phyloP scores from a whole-genome alignment of 1,140 invertebrate species.

The Drosophila malerkotliana region DNA sequence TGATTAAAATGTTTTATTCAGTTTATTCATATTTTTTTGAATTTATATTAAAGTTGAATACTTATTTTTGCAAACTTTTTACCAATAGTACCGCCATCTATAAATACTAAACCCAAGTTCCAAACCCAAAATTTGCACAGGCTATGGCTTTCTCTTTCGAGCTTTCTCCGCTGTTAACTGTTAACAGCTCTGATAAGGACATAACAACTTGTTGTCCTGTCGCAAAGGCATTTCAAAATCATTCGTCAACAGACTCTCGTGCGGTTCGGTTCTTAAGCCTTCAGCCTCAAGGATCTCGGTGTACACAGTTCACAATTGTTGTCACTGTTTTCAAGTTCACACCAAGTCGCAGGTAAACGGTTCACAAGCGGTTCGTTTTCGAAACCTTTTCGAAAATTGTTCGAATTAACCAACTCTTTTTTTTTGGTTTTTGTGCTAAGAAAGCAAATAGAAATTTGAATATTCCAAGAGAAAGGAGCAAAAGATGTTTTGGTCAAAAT shows the following conservation, averaged over 20 bases:
- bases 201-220: conserved; percentile 63
- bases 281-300: conserved; percentile 39
- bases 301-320: conserved; percentile 28
- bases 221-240: conserved; percentile 40
- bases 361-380: conserved; percentile 13
- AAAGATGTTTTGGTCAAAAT: conserved; percentile 1
- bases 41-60: background rate
- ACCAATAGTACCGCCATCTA: conserved; percentile 4
- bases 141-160: conserved; percentile 2
- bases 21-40: background rate
- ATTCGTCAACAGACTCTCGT: conserved; percentile 74
- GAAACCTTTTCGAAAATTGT: conserved; percentile 22
- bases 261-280: conserved; percentile 58
- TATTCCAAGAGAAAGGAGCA: background rate
- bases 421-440: conserved; percentile 36
- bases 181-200: conserved; percentile 22
- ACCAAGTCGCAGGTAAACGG: conserved; percentile 12
- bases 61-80: background rate
- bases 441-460: background rate
- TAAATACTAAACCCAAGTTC: background rate
- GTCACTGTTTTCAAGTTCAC: conserved; percentile 2
- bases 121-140: background rate
- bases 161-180: conserved; percentile 27
- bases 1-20: background rate
- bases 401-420: conserved; percentile 6